These are phyloP conservation scores for Apamea anceps DNA, from an alignment of 2,888 invertebrate species.

Conservation along the genomic window DNA sequence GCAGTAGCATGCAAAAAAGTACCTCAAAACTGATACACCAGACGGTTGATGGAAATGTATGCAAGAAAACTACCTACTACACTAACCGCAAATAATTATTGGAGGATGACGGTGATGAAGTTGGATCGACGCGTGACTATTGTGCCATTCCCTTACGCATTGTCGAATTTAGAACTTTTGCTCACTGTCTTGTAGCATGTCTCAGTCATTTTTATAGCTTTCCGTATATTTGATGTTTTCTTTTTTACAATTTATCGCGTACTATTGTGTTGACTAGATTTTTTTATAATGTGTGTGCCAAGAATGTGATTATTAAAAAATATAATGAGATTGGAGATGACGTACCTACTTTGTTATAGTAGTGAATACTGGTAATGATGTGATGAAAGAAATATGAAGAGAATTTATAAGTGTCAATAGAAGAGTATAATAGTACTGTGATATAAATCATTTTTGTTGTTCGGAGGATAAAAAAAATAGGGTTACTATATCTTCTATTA, in stretches of 20 bases:
- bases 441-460: conserved; percentile 36
- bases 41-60: background rate
- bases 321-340: conserved; percentile 62
- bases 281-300: conserved; percentile 61
- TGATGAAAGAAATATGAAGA: conserved; percentile 55
- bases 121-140: background rate
- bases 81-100: background rate
- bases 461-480: background rate
- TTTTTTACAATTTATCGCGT: conserved; percentile 62
- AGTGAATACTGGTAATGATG: conserved; percentile 50
- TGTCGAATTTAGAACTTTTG: conserved; percentile 25
- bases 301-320: conserved; percentile 68
- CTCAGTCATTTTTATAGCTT: conserved; percentile 54
- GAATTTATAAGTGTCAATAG: conserved; percentile 55
- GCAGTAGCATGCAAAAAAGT: background rate
- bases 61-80: background rate
- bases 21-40: background rate
- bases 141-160: background rate
- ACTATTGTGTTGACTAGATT: conserved; percentile 66
- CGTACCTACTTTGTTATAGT: conserved; percentile 55
- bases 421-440: conserved; percentile 18
- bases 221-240: conserved; percentile 59
- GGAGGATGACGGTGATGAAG: background rate
- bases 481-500: background rate
- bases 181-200: too few species aligned